Evolutionary conservation across 2,113 vertebrate species (phyloP).

Genomic region (Charina bottae): DNA sequence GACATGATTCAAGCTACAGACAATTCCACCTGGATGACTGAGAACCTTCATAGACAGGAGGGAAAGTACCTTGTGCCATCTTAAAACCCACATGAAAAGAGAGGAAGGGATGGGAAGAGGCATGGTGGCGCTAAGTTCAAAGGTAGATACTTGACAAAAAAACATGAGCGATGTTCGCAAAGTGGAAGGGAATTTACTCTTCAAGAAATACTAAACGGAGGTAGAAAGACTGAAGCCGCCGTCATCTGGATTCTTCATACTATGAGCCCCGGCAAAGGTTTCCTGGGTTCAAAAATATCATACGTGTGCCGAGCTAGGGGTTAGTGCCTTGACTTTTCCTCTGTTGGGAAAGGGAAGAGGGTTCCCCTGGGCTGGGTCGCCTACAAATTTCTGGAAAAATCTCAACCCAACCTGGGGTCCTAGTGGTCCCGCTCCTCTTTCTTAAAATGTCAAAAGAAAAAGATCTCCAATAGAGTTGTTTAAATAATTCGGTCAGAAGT

Average conservation of each 20-base stretch:
- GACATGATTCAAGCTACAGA: no score
- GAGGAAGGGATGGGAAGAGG: background rate
- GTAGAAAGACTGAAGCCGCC: background rate
- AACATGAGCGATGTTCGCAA: background rate
- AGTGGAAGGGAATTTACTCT: slow-evolving; percentile 35
- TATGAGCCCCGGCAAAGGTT: background rate
- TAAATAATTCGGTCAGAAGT: background rate
- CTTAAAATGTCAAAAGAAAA: no score
- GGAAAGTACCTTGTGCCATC: background rate
- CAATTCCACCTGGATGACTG: no score
- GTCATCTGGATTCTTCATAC: background rate
- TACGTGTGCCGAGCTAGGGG: background rate
- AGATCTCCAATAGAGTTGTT: no score
- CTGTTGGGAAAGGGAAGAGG: background rate
- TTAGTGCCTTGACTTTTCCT: background rate
- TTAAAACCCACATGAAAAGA: slow-evolving; percentile 7
- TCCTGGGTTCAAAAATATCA: background rate
- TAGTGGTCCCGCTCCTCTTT: background rate
- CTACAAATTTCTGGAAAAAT: background rate
- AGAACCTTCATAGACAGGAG: no score
- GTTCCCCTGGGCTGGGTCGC: background rate
- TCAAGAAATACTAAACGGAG: slow-evolving; percentile 34
- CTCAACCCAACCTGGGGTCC: background rate
- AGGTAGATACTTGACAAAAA: background rate
- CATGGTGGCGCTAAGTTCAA: background rate